A percentile compares a stretch with the other conserved stretches of the same genome.
phyloP scores from a whole-genome alignment of 2,113 vertebrate genomes.

The Ammospiza nelsoni region DNA sequence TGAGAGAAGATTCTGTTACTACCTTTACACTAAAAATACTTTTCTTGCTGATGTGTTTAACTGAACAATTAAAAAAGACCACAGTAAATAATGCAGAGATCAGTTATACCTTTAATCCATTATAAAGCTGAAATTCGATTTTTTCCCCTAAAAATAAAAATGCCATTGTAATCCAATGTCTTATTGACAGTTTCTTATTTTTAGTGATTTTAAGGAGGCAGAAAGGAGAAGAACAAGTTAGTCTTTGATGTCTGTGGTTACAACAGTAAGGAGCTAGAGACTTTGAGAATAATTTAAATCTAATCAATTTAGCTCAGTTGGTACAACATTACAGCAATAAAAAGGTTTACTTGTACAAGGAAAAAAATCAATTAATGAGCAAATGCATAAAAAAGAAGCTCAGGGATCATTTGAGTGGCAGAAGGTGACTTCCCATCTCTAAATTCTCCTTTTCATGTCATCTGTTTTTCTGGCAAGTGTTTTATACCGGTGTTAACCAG shows the following conservation, averaged over 20 bases:
- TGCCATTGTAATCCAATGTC: not conserved
- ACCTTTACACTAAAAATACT: not conserved
- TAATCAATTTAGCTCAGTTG: slow-evolving; percentile 58
- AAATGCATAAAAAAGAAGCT: slow-evolving; percentile 29
- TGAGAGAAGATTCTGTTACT: not conserved
- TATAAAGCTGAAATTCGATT: slow-evolving; percentile 48
- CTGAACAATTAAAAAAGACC: slow-evolving; percentile 10
- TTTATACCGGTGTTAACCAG: rapidly evolving
- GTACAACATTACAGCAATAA: slow-evolving; percentile 38
- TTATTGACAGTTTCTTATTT: slow-evolving; percentile 73
- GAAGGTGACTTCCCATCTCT: not conserved
- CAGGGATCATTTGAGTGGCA: not conserved
- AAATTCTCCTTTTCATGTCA: not conserved
- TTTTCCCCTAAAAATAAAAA: slow-evolving; percentile 55
- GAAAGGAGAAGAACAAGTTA: slow-evolving; percentile 27
- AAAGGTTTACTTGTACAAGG: slow-evolving; percentile 35
- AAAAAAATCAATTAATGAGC: slow-evolving; percentile 55
- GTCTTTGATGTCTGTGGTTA: slow-evolving; percentile 53
- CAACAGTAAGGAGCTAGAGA: not conserved
- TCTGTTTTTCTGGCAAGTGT: not conserved
- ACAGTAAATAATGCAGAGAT: not conserved
- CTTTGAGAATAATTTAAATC: slow-evolving; percentile 61
- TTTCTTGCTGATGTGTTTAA: slow-evolving; percentile 1
- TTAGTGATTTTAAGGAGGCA: slow-evolving; percentile 62
- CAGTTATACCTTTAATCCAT: slow-evolving; percentile 58